phyloP scores from a whole-genome alignment of 2,888 invertebrate genomes.

The Melolontha melolontha region DNA sequence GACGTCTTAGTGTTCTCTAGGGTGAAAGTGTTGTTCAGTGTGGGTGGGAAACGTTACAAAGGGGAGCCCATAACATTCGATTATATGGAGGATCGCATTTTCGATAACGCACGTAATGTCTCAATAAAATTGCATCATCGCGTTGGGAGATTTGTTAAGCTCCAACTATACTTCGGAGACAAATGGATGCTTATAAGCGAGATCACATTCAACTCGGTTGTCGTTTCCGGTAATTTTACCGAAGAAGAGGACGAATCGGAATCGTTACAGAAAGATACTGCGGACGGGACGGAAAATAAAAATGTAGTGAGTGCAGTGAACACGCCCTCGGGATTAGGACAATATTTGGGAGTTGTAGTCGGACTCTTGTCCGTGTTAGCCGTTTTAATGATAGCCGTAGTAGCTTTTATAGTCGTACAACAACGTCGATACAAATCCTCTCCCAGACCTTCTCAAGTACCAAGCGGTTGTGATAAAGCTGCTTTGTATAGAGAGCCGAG shows the following conservation, averaged over 20 bases:
- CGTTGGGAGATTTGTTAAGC: slow-evolving; percentile 83
- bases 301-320: slow-evolving; percentile 62
- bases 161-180: slow-evolving; percentile 82
- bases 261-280: slow-evolving; percentile 53
- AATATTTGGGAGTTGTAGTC: slow-evolving; percentile 63
- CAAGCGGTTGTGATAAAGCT: slow-evolving; percentile 62
- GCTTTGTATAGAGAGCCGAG: slow-evolving; percentile 63
- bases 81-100: slow-evolving; percentile 80
- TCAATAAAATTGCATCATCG: slow-evolving; percentile 84
- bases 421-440: slow-evolving; percentile 61
- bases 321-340: slow-evolving; percentile 59
- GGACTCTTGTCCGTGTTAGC: slow-evolving; percentile 62
- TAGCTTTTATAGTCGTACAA: slow-evolving; percentile 61
- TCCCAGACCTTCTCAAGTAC: slow-evolving; percentile 59
- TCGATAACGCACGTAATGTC: slow-evolving; percentile 85
- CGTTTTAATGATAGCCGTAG: slow-evolving; percentile 61
- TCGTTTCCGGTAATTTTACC: slow-evolving; percentile 62
- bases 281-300: slow-evolving; percentile 54
- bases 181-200: slow-evolving; percentile 93
- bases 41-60: slow-evolving; percentile 83
- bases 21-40: slow-evolving; percentile 82
- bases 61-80: slow-evolving; percentile 81
- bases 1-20: slow-evolving; percentile 89
- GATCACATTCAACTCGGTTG: slow-evolving; percentile 82
- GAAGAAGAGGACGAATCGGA: slow-evolving; percentile 58